Percentiles rank a stretch among this genome's conserved stretches.
Conservation (phyloP, 2,797 vertebrate genomes). For the Sebastes diploproa region DNA sequence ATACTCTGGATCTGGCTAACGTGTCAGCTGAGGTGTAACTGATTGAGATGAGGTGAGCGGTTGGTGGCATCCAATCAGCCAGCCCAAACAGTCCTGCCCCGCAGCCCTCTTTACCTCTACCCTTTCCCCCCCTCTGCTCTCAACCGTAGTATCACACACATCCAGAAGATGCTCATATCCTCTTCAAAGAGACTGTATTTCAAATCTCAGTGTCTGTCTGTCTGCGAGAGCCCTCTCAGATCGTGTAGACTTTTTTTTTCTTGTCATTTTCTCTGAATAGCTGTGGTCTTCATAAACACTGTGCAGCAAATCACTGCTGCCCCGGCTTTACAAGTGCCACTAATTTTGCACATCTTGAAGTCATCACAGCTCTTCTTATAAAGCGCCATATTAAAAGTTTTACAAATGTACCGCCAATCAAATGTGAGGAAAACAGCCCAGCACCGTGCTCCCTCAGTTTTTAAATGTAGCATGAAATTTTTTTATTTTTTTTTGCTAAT, state of each 20-base stretch:
- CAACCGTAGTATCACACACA: neutral
- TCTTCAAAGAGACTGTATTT: neutral
- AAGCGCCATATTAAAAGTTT: constrained; percentile 46
- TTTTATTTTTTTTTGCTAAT: neutral
- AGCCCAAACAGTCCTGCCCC: neutral
- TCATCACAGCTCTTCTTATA: constrained; percentile 49
- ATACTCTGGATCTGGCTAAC: constrained; percentile 19
- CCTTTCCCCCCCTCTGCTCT: neutral
- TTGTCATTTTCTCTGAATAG: constrained; percentile 20
- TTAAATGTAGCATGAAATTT: neutral
- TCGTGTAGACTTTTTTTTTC: neutral
- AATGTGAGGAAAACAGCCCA: constrained; percentile 1
- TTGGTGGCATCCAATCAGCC: constrained; percentile 2
- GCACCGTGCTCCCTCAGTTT: neutral
- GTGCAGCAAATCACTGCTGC: constrained; percentile 23
- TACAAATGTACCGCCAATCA: constrained; percentile 35
- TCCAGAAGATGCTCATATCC: neutral
- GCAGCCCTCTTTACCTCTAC: neutral
- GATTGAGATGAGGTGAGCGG: constrained; percentile 33
- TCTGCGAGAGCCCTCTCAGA: neutral
- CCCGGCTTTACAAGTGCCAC: constrained; percentile 36
- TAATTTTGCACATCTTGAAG: constrained; percentile 61
- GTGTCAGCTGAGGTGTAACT: constrained; percentile 49
- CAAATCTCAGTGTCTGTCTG: neutral
- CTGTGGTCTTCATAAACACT: constrained; percentile 48